phyloP scores from a whole-genome alignment of 2,113 vertebrate species.

The Benitochromis conjunctus region DNA sequence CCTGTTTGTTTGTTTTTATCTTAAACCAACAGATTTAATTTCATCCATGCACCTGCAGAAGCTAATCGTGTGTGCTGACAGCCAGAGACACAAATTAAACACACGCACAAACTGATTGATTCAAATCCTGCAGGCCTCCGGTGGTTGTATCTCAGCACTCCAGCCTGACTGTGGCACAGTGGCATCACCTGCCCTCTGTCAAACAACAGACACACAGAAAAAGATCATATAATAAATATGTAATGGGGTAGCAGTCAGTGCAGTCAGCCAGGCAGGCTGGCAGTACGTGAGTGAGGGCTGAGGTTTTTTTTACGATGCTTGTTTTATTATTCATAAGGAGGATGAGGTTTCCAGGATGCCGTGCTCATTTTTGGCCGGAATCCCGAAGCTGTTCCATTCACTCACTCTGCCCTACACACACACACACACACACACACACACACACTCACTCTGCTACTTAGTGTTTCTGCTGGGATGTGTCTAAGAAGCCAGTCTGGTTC shows the following conservation, averaged over 20 bases:
- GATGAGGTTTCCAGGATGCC: conserved; percentile 57
- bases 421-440: not conserved
- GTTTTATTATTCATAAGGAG: conserved; percentile 67
- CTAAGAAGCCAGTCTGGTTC: not conserved
- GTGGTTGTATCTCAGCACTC: not conserved
- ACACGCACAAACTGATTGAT: not conserved
- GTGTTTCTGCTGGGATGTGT: not conserved
- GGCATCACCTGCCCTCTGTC: conserved; percentile 2
- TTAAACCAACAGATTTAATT: conserved; percentile 1
- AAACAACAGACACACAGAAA: not conserved
- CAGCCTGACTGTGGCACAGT: not conserved
- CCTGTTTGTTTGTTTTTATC: not conserved
- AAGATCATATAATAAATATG: conserved; percentile 43
- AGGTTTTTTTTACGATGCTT: conserved; percentile 47
- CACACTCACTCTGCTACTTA: not conserved
- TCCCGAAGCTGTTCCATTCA: not conserved
- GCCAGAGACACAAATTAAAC: not conserved
- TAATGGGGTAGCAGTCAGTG: conserved; percentile 38
- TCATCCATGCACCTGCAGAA: conserved; percentile 9
- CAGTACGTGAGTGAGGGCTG: conserved; percentile 28
- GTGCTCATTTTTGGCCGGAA: conserved; percentile 37
- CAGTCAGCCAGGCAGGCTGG: conserved; percentile 20
- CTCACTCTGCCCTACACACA: not conserved
- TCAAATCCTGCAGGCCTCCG: not conserved
- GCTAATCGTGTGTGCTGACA: not conserved